Evolutionary conservation across 2,113 vertebrate genomes (phyloP).

Genomic region (Romanogobio albipinnatus): DNA sequence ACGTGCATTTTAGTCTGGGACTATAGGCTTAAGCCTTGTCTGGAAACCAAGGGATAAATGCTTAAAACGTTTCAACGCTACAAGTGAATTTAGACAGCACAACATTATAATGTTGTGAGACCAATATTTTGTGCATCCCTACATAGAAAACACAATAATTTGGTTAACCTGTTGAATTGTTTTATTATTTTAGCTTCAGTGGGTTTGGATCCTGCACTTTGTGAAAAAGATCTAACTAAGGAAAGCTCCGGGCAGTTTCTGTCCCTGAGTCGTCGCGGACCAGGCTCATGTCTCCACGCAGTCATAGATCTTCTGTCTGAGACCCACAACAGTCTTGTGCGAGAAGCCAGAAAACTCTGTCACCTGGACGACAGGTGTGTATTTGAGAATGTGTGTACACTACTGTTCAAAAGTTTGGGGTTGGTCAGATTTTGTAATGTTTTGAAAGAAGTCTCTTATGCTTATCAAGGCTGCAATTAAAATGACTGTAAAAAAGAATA

Average conservation of each 20-base stretch:
- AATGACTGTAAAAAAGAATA: neutral
- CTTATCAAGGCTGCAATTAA: neutral
- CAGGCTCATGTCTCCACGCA: slow-evolving; percentile 69
- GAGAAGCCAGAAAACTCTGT: slow-evolving; percentile 55
- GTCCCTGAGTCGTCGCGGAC: slow-evolving; percentile 61
- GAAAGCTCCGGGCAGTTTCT: slow-evolving; percentile 71
- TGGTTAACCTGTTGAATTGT: neutral
- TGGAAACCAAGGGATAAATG: neutral
- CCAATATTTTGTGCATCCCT: no score
- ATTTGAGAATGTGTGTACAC: neutral
- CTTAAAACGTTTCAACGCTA: neutral
- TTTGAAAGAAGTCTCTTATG: neutral
- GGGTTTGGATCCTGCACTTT: slow-evolving; percentile 59
- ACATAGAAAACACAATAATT: no score
- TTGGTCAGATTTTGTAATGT: neutral
- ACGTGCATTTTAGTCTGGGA: no score
- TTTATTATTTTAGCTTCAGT: slow-evolving; percentile 49
- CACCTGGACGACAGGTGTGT: slow-evolving; percentile 68
- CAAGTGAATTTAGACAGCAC: neutral
- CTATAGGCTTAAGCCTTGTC: no score
- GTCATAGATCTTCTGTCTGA: slow-evolving; percentile 70
- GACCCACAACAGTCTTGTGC: slow-evolving; percentile 76
- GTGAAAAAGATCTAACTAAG: slow-evolving; percentile 60
- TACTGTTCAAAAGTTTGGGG: neutral
- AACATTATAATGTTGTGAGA: neutral